Evolutionary conservation across 2,888 invertebrate genomes (phyloP), one percentile per base, ranked within the genome.

Genomic region (Tuberolachnus salignus): DNA sequence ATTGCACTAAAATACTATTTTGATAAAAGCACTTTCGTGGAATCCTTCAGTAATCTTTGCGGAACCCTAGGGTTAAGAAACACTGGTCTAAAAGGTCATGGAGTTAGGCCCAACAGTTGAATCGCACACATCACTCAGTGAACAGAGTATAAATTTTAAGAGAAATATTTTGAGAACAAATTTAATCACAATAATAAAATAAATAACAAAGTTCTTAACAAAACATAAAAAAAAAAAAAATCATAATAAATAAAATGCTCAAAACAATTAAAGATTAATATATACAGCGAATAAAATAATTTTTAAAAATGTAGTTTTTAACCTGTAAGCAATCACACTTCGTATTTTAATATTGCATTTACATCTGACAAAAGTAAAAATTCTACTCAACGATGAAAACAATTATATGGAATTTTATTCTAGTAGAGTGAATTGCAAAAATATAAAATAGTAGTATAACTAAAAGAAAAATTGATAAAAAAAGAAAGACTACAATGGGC

Each of bases 181-280:
- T 74, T 59, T 53, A 74, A 53, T n/a, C 49, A 11, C 1, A 74
- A n/a, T 64, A 51, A 74, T 64, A 63, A 74, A 74, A 74, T 64
- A 74, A 53, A 64, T 64, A 74, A 64, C 73, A 74, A 74, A 64
- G 21, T 21, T 8, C 42, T 16, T 64, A 64, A 49, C 72, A 14
- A 61, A 49, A 61, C n/a, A 59, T 49, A 49, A 26, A 57, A 4
- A 34, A 34, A 34, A 34, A 34, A 34, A 34, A 34, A 34, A 34
- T 34, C 34, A 34, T 34, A 34, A 3, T 34, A 34, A 34, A 34
- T 6, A 34, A 57, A 16, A 42, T 67, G 21, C 14, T 49, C 8
- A 46, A 21, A 59, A 57, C 14, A 57, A 46, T 59, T 46, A 46
- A 19, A 14, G 9, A 72, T 49, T 10, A 72, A 16, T 46, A 13